Evolutionary conservation across 2,888 invertebrate species (phyloP).

Genomic region (Oithona nana): DNA sequence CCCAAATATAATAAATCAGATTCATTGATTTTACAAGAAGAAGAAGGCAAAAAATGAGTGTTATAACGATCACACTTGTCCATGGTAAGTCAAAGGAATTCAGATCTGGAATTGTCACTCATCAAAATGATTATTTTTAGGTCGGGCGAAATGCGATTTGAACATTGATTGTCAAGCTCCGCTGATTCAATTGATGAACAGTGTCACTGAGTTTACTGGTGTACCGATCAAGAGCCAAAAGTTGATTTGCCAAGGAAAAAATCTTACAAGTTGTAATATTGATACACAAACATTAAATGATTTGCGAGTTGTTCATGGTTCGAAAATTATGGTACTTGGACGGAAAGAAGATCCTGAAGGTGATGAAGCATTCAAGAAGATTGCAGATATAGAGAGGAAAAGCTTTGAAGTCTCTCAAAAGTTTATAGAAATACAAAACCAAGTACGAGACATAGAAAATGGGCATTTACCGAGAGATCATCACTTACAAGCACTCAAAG

Average conservation of each 20-base stretch:
- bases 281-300: neutral
- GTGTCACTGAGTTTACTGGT: neutral
- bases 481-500: neutral
- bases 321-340: neutral
- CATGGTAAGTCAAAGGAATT: no score
- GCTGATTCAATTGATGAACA: neutral
- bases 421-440: neutral
- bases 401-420: neutral
- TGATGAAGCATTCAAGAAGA: neutral
- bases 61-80: no score
- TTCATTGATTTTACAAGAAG: no score
- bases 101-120: no score
- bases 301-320: neutral
- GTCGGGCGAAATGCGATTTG: neutral
- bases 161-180: neutral
- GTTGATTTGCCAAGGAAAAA: neutral
- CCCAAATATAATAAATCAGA: no score
- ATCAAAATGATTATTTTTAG: no score
- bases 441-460: neutral
- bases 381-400: neutral
- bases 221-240: neutral
- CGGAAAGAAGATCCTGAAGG: neutral
- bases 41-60: no score
- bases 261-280: neutral
- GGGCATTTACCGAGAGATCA: neutral